Evolutionary conservation across 2,113 vertebrate genomes (phyloP), one percentile per base, ranked within the genome.

Genomic region (Thermophis baileyi): DNA sequence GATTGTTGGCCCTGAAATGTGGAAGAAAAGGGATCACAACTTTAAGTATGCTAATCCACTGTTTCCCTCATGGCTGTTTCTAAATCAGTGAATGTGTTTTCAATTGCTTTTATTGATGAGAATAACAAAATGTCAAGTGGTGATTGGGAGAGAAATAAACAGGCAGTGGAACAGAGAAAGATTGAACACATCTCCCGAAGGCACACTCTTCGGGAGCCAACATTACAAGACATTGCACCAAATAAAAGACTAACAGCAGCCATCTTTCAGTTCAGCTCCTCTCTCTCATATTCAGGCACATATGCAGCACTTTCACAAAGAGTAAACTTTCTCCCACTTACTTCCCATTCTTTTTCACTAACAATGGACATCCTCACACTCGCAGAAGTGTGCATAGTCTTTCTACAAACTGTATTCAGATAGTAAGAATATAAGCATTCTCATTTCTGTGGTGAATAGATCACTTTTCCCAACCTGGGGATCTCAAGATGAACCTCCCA

Each of bases 81-180:
- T 60, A 57, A 85, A 57, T 44, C 85, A 27, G 30, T 11, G 74
- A 50, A 50, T 60, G 46, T 87, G n/a, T 60, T 90, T n/a, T 53
- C 35, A 20, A 35, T 27, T 60, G 89, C 44, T 86, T 54, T 93
- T 93, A 86, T 30, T 16, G 51, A 90, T 90, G n/a, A 25, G 7
- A 63, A 14, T 14, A 85, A 51, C 30, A 86, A 60, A 90, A 60
- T 90, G 85, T 47, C 57, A 93, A 35, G 6, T 90, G 44, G 46
- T 30, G 54, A 63, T 20, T 35, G 30, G 50, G 60, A 50, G 12
- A 27, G 51, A 46, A 85, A 50, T 8, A 50, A 54, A 60, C 74
- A 90, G 92, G 53, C 89, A 93, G 89, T 90, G 74, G 89, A 93
- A 47, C 60, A 24, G 49, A 55, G 74, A 74, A 85, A 93, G 40